Conservation (phyloP, 2,888 invertebrate genomes). For the Petrophora chlorosata region DNA sequence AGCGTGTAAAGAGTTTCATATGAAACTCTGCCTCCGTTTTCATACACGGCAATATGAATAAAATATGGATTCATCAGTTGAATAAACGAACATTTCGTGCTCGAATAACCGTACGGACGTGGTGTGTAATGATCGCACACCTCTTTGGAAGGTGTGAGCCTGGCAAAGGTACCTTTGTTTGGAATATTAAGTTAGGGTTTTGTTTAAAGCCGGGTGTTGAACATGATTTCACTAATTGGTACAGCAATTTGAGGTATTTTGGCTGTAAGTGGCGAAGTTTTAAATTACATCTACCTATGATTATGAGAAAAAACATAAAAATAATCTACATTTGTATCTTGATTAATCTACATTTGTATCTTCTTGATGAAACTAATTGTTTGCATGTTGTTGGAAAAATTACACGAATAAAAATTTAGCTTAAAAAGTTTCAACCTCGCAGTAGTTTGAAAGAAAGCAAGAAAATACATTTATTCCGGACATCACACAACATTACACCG, state of each 20-base stretch:
- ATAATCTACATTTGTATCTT: too few relatives aligned
- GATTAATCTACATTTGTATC: too few relatives aligned
- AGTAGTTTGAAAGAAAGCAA: too few relatives aligned
- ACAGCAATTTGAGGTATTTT: background rate
- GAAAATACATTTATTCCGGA: too few relatives aligned
- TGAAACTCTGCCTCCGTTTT: slow-evolving; percentile 50
- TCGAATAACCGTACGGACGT: slow-evolving; percentile 44
- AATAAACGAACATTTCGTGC: slow-evolving; percentile 66
- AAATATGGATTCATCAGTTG: slow-evolving; percentile 77
- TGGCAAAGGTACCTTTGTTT: slow-evolving; percentile 12
- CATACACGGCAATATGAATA: slow-evolving; percentile 70
- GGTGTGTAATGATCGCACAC: slow-evolving; percentile 10
- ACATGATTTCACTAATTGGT: slow-evolving; percentile 8
- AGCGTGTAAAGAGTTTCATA: slow-evolving; percentile 49
- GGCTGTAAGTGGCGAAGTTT: background rate
- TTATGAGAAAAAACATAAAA: too few relatives aligned
- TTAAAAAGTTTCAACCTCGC: too few relatives aligned
- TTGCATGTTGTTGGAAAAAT: too few relatives aligned
- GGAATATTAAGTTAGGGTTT: slow-evolving; percentile 3
- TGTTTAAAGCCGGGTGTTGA: slow-evolving; percentile 2
- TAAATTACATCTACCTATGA: too few relatives aligned
- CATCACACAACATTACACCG: too few relatives aligned
- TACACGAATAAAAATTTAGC: too few relatives aligned
- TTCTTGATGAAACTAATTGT: too few relatives aligned
- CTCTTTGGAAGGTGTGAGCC: slow-evolving; percentile 13